These are phyloP conservation scores for Thereuonema tuberculata DNA, from an alignment of 1,140 invertebrate species.

Conservation along the genomic window DNA sequence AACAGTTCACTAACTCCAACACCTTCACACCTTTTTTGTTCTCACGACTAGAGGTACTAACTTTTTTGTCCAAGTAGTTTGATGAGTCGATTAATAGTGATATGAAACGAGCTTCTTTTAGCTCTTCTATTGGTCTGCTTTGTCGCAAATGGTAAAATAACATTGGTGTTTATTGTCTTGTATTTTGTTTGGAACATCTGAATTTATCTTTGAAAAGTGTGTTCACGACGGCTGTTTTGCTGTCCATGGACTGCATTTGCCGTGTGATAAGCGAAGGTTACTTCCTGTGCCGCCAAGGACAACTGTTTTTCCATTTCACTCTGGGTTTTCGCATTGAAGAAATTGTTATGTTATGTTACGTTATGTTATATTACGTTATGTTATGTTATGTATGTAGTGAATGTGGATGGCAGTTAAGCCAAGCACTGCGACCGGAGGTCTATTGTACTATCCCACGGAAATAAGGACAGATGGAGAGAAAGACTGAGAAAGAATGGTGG, in stretches of 20 bases:
- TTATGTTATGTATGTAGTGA: no score
- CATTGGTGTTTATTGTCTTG: slow-evolving; percentile 18
- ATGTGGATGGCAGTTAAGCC: no score
- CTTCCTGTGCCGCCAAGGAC: background rate
- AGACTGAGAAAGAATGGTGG: no score
- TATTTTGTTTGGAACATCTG: slow-evolving; percentile 17
- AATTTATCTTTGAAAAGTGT: slow-evolving; percentile 18
- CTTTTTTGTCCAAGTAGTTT: background rate
- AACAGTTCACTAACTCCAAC: background rate
- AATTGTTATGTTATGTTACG: no score
- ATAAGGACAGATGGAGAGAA: no score
- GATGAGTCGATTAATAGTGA: background rate
- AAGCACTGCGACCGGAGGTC: no score
- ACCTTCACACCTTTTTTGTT: background rate
- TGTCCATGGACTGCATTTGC: slow-evolving; percentile 21
- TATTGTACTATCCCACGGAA: no score
- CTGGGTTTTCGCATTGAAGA: no score
- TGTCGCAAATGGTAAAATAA: slow-evolving; percentile 17
- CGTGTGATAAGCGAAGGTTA: slow-evolving; percentile 14
- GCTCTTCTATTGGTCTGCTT: slow-evolving; percentile 8
- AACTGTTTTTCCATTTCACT: no score
- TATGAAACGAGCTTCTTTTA: background rate
- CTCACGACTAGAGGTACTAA: background rate
- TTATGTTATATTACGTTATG: no score
- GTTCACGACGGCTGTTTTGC: slow-evolving; percentile 16